A percentile compares a stretch with the other conserved stretches of the same genome.
These are phyloP conservation scores for Lethrus apterus DNA, from an alignment of 1,140 invertebrate species.

Conservation along the genomic window DNA sequence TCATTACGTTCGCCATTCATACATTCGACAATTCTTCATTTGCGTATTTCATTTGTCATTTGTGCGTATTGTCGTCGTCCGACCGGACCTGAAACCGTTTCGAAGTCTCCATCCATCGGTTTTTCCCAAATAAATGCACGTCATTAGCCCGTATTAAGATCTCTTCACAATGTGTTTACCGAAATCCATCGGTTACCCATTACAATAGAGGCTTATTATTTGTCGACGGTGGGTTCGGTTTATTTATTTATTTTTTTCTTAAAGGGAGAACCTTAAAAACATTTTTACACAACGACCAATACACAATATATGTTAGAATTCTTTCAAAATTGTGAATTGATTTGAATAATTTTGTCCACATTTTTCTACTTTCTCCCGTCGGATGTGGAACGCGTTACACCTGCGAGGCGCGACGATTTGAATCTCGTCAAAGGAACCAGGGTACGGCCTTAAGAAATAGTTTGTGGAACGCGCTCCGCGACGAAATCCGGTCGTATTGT, in stretches of 20 bases:
- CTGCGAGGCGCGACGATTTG: neutral
- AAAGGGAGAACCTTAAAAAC: too few relatives aligned
- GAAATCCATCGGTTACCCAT: too few relatives aligned
- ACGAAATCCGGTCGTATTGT: slow-evolving; percentile 1
- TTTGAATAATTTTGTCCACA: neutral
- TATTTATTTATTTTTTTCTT: too few relatives aligned
- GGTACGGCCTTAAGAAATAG: neutral
- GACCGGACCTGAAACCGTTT: slow-evolving; percentile 5
- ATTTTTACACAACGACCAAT: too few relatives aligned
- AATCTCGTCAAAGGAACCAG: neutral
- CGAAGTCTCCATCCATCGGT: too few relatives aligned
- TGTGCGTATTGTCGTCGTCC: slow-evolving; percentile 41
- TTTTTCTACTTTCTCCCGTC: neutral
- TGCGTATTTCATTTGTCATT: slow-evolving; percentile 50
- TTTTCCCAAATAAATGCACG: too few relatives aligned
- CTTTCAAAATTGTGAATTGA: neutral
- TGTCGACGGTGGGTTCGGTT: too few relatives aligned
- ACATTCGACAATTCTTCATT: slow-evolving; percentile 46
- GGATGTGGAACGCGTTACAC: neutral
- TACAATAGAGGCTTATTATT: too few relatives aligned
- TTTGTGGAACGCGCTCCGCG: neutral
- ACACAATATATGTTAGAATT: too few relatives aligned
- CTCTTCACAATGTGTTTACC: neutral
- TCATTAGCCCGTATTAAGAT: neutral
- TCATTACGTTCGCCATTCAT: slow-evolving; percentile 41